These are phyloP conservation scores for Siderastrea radians DNA, from an alignment of 92 coral and sea anemone genomes.

Conservation along the genomic window DNA sequence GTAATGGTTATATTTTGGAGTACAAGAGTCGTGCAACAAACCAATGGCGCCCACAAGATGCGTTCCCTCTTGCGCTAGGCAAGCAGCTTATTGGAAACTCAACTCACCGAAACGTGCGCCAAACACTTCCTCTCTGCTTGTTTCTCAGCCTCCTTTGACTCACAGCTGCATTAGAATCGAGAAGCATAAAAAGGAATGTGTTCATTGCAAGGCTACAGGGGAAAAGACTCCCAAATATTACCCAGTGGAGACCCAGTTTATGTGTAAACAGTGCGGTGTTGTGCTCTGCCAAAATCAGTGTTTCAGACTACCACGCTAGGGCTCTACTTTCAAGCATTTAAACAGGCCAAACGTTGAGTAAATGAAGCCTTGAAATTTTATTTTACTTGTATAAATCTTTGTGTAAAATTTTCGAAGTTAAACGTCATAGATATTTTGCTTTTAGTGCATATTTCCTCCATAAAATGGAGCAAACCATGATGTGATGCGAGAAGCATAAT, in stretches of 20 bases:
- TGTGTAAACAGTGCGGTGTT: constrained; percentile 62
- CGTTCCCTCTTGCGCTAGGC: constrained; percentile 49
- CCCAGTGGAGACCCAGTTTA: constrained; percentile 53
- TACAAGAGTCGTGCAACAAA: constrained; percentile 7
- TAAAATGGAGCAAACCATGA: neutral
- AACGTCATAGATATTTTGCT: neutral
- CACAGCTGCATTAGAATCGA: constrained; percentile 29
- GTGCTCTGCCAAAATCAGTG: constrained; percentile 64
- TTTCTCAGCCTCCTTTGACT: constrained; percentile 8
- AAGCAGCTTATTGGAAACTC: constrained; percentile 56
- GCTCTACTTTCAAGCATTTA: constrained; percentile 8
- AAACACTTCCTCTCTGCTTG: neutral
- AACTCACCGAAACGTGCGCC: constrained; percentile 27
- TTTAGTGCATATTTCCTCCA: neutral
- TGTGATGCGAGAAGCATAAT: constrained; percentile 11
- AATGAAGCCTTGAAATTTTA: neutral
- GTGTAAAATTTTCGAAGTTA: neutral
- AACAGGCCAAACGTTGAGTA: neutral
- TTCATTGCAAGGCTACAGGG: constrained; percentile 50
- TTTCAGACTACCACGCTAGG: constrained; percentile 58
- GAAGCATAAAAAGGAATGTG: constrained; percentile 46
- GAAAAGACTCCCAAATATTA: constrained; percentile 54
- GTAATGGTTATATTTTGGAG: constrained; percentile 59
- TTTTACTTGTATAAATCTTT: constrained; percentile 1
- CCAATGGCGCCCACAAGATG: constrained; percentile 32